These are phyloP conservation scores for Eulithis prunata DNA, from an alignment of 2,888 invertebrate species.

Conservation along the genomic window DNA sequence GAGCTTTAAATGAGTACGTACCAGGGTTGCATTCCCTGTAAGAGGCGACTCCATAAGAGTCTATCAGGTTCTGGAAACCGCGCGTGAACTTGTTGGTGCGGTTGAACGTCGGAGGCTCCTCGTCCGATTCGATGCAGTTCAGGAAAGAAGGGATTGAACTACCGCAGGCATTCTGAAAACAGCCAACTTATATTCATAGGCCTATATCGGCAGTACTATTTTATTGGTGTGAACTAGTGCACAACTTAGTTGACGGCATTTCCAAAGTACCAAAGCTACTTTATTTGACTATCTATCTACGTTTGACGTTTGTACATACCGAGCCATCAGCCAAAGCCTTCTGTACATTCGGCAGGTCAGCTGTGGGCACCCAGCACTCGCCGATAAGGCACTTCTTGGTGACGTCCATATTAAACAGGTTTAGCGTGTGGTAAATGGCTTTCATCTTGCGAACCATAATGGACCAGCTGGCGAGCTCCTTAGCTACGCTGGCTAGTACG, in stretches of 20 bases:
- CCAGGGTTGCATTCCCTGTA: slow-evolving; percentile 97
- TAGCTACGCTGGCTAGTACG: slow-evolving; percentile 93
- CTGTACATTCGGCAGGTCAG: slow-evolving; percentile 90
- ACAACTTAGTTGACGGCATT: background rate
- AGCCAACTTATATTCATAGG: background rate
- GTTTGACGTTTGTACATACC: slow-evolving; percentile 75
- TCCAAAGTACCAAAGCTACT: background rate
- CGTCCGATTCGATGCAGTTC: slow-evolving; percentile 92
- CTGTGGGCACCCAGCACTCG: slow-evolving; percentile 92
- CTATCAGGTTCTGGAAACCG: slow-evolving; percentile 96
- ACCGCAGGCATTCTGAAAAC: slow-evolving; percentile 87
- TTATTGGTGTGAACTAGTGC: too few relatives aligned
- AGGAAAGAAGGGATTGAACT: slow-evolving; percentile 96
- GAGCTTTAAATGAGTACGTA: slow-evolving; percentile 52
- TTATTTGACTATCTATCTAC: background rate
- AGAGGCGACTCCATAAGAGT: slow-evolving; percentile 96
- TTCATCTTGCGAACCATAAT: slow-evolving; percentile 96
- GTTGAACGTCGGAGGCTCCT: slow-evolving; percentile 95
- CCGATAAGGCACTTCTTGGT: slow-evolving; percentile 94
- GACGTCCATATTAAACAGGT: slow-evolving; percentile 94
- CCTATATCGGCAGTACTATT: too few relatives aligned
- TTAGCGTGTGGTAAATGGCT: slow-evolving; percentile 95
- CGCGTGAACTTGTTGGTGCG: slow-evolving; percentile 96
- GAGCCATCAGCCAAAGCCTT: slow-evolving; percentile 92
- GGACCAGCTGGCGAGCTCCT: slow-evolving; percentile 94